Percentiles rank a stretch among this genome's conserved stretches.
Conservation (phyloP, 2,113 vertebrate genomes). For the Steatornis caripensis region DNA sequence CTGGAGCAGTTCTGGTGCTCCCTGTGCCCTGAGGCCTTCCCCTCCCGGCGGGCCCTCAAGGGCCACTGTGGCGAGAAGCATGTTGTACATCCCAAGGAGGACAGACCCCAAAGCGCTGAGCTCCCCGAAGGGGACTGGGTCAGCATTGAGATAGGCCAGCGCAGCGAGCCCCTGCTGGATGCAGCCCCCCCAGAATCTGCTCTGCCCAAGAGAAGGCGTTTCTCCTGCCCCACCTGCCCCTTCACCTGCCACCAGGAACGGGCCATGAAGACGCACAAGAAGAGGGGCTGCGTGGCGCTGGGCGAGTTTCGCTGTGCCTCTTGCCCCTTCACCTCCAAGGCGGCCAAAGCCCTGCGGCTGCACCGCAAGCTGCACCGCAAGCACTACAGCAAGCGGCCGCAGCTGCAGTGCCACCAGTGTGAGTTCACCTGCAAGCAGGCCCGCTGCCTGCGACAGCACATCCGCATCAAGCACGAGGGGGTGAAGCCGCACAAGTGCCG, state of each 20-base stretch:
- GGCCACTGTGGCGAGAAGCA: slow-evolving; percentile 28
- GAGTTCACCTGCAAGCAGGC: slow-evolving; percentile 86
- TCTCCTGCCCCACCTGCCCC: slow-evolving; percentile 80
- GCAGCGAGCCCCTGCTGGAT: neutral
- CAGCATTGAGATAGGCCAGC: neutral
- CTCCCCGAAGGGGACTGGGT: neutral
- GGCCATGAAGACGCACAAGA: slow-evolving; percentile 79
- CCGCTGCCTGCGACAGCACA: slow-evolving; percentile 81
- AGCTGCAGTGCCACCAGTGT: slow-evolving; percentile 72
- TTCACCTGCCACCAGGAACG: slow-evolving; percentile 84
- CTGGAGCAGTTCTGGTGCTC: slow-evolving; percentile 41
- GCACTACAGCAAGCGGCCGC: slow-evolving; percentile 35
- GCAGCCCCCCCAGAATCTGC: neutral
- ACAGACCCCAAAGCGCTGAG: accelerated
- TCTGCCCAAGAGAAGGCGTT: slow-evolving; percentile 46
- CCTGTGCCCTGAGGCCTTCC: slow-evolving; percentile 49
- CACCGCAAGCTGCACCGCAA: slow-evolving; percentile 74
- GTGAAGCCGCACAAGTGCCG: slow-evolving; percentile 79
- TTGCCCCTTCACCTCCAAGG: slow-evolving; percentile 80
- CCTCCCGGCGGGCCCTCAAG: slow-evolving; percentile 38
- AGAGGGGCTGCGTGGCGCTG: slow-evolving; percentile 78
- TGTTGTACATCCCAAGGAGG: accelerated
- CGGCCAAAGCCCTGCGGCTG: slow-evolving; percentile 69
- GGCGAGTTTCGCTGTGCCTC: slow-evolving; percentile 72
- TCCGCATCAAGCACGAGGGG: slow-evolving; percentile 84